phyloP scores from a whole-genome alignment of 2,797 vertebrate genomes.

The Anisognathus igniventris region DNA sequence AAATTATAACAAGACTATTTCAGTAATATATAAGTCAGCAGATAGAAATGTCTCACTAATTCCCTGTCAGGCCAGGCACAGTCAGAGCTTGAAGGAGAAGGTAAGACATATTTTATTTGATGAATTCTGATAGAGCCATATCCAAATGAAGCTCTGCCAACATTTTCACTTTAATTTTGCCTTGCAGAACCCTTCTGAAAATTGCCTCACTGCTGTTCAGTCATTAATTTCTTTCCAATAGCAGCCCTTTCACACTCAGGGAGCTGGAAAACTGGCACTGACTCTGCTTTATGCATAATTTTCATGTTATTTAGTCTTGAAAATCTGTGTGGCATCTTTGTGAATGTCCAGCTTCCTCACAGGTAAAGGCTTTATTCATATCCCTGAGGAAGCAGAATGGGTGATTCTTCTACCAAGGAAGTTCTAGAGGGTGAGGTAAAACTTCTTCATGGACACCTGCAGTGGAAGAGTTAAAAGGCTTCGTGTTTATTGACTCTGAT shows the following conservation, averaged over 20 bases:
- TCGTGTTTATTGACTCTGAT: background rate
- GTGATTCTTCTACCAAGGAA: background rate
- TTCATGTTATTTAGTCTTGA: no score
- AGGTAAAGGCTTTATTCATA: background rate
- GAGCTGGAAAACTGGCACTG: background rate
- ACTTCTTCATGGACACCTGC: background rate
- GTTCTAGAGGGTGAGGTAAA: background rate
- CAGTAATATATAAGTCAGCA: constrained; percentile 21
- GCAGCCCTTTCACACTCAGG: background rate
- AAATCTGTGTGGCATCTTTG: no score
- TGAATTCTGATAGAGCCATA: background rate
- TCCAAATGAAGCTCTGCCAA: background rate
- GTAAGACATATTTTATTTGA: background rate
- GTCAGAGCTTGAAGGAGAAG: background rate
- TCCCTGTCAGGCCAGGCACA: background rate
- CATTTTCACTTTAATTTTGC: background rate
- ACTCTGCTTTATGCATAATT: background rate
- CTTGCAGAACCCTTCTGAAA: background rate
- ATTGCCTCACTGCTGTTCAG: background rate
- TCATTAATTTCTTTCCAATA: background rate
- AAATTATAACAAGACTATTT: background rate
- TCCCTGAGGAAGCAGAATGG: background rate
- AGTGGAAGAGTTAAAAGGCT: background rate
- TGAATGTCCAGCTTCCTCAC: background rate
- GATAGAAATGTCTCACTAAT: constrained; percentile 4